A percentile compares a stretch with the other conserved stretches of the same genome.
phyloP scores from a whole-genome alignment of 2,888 invertebrate genomes.

The Eupithecia pulchellata region DNA sequence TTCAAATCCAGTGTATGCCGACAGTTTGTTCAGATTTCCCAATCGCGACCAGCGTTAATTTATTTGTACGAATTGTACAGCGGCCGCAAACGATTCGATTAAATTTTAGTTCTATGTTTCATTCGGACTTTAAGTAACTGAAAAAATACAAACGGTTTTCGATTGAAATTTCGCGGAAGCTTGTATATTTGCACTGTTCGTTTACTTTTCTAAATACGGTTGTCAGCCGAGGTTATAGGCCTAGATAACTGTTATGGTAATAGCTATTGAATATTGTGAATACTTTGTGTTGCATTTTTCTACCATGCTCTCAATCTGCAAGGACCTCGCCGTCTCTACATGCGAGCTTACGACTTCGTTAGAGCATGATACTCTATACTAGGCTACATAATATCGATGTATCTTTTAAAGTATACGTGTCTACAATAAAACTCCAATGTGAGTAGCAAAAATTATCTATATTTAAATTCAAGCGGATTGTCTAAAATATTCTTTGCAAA shows the following conservation, averaged over 20 bases:
- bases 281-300: not conserved
- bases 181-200: conserved; percentile 13
- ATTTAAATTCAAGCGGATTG: no score
- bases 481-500: no score
- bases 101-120: conserved; percentile 68
- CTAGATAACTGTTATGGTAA: not conserved
- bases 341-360: not conserved
- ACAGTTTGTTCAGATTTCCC: conserved; percentile 75
- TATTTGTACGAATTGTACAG: conserved; percentile 74
- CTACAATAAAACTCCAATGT: no score
- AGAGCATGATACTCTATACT: not conserved
- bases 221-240: conserved; percentile 24
- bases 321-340: not conserved
- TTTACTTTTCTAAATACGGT: conserved; percentile 38
- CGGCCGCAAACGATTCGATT: conserved; percentile 71
- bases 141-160: conserved; percentile 18
- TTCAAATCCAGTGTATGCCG: conserved; percentile 66
- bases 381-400: no score
- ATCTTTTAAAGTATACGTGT: no score
- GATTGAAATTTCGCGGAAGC: conserved; percentile 7
- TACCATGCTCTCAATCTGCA: not conserved
- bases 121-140: conserved; percentile 47
- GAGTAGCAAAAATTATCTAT: no score
- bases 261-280: not conserved
- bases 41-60: conserved; percentile 76